These are phyloP conservation scores for Trisateles emortualis DNA, from an alignment of 2,888 invertebrate species.

Conservation along the genomic window DNA sequence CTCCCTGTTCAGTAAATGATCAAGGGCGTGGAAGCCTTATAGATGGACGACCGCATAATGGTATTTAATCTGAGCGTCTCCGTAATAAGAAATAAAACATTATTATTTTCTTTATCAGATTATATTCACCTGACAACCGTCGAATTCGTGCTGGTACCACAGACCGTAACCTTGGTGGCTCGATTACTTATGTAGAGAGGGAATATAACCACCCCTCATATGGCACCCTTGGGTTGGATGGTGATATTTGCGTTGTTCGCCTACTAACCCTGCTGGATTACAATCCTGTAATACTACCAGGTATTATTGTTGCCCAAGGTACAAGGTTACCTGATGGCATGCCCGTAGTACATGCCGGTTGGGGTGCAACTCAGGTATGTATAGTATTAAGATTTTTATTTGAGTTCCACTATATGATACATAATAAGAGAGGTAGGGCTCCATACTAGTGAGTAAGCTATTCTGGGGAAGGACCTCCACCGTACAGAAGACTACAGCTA, in stretches of 20 bases:
- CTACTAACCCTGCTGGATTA: conserved; percentile 6
- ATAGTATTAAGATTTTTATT: too few relatives aligned
- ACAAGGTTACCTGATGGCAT: conserved; percentile 18
- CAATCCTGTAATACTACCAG: conserved; percentile 9
- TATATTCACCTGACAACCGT: conserved; percentile 43
- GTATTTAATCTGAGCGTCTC: too few relatives aligned
- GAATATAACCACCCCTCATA: conserved; percentile 46
- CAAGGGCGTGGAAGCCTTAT: too few relatives aligned
- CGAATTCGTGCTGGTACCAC: conserved; percentile 65
- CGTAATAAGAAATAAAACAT: too few relatives aligned
- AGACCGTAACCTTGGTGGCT: conserved; percentile 59
- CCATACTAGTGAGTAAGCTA: too few relatives aligned
- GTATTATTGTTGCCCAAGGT: conserved; percentile 11
- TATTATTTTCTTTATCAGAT: not conserved
- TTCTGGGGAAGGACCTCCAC: too few relatives aligned
- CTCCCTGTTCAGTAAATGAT: too few relatives aligned
- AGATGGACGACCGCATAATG: too few relatives aligned
- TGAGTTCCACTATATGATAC: too few relatives aligned
- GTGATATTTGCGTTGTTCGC: conserved; percentile 25
- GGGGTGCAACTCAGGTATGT: conserved; percentile 24
- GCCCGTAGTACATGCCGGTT: conserved; percentile 24
- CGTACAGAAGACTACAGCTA: too few relatives aligned
- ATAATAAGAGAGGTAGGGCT: too few relatives aligned
- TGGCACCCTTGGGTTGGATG: conserved; percentile 6
- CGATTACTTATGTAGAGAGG: conserved; percentile 26